These are phyloP conservation scores for Siniperca obscura DNA, from an alignment of 2,797 vertebrate species.

Conservation along the genomic window DNA sequence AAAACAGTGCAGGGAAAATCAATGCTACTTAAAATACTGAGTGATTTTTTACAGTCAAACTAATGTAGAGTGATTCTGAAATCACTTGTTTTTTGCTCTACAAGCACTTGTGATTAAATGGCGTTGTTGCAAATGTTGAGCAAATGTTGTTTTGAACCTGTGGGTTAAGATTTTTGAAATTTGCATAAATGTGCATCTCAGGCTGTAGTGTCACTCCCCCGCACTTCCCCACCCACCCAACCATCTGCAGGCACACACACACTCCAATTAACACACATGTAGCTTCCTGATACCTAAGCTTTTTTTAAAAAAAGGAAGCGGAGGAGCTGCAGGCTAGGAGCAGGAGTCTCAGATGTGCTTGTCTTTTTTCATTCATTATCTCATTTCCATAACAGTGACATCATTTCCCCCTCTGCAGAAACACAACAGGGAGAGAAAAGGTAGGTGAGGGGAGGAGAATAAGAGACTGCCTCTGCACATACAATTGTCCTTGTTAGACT, in stretches of 20 bases:
- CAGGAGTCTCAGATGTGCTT: conserved; percentile 56
- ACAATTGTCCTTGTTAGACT: conserved; percentile 33
- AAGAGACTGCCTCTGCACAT: not conserved
- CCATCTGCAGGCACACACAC: conserved; percentile 41
- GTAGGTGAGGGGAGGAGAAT: not conserved
- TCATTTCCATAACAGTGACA: conserved; percentile 64
- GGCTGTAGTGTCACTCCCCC: conserved; percentile 25
- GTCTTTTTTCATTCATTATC: conserved; percentile 56
- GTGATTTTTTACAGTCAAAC: conserved; percentile 40
- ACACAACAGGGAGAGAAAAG: conserved; percentile 9
- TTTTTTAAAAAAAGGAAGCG: conserved; percentile 14
- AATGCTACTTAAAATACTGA: conserved; percentile 29
- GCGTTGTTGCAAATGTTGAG: conserved; percentile 34
- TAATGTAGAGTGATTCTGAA: conserved; percentile 40
- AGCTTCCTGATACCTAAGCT: conserved; percentile 29
- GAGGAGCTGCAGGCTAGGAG: conserved; percentile 49
- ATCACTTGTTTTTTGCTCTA: conserved; percentile 49
- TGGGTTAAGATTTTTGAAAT: conserved; percentile 40
- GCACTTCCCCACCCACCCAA: conserved; percentile 23
- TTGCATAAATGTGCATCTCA: conserved; percentile 52
- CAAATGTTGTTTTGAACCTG: conserved; percentile 52
- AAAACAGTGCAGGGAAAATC: conserved; percentile 37
- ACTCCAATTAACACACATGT: conserved; percentile 2
- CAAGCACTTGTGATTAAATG: conserved; percentile 36
- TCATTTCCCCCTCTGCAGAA: conserved; percentile 52